Evolutionary conservation across 2,113 vertebrate genomes (phyloP), one percentile per base, ranked within the genome.

Genomic region (Oenanthe melanoleuca): DNA sequence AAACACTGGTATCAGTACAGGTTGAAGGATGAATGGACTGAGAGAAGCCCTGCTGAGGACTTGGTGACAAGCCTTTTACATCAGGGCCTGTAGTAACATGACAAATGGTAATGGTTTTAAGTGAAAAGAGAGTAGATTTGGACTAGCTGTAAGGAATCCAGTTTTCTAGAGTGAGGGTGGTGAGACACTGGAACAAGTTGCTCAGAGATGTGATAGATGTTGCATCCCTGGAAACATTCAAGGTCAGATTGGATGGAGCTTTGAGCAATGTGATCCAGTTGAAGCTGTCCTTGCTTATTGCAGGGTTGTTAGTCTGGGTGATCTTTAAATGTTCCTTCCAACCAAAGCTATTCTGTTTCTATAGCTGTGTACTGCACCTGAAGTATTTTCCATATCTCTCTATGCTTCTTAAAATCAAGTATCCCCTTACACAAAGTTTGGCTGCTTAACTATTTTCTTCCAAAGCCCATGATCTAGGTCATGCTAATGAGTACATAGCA

Each of bases 71-170:
- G 10, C 2, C 10, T 71, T 85, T 42, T n/a, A 17, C 29, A 17
- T 17, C 2, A 55, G 5, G 10, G 8, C 14, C 12, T 73, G 6
- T 29, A 45, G 56, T 1, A 3, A 44, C 28, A 80, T 2, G 5
- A 60, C 11, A 77, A 66, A 19, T 14, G 8, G 8, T 8, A 80
- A 23, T 22, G 6, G 9, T 52, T 85, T 85, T 86, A 45, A 77
- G 61, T 16, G 40, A 26, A 40, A 50, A 71, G 25, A 66, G 4
- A 10, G 2, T 28, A 44, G 18, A 66, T 60, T 50, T 6, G 22
- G 14, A 50, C 15, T 44, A 55, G 34, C 28, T 8, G 28, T 4
- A 44, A 8, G 9, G 15, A 70, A 55, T 33, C 6, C 6, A 14
- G 44, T 55, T 8, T 86, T 81, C 71, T 38, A 38, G 9, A 5